Evolutionary conservation across 2,113 vertebrate species (phyloP), one percentile per base, ranked within the genome.

Genomic region (Myanophis thanlyinensis): DNA sequence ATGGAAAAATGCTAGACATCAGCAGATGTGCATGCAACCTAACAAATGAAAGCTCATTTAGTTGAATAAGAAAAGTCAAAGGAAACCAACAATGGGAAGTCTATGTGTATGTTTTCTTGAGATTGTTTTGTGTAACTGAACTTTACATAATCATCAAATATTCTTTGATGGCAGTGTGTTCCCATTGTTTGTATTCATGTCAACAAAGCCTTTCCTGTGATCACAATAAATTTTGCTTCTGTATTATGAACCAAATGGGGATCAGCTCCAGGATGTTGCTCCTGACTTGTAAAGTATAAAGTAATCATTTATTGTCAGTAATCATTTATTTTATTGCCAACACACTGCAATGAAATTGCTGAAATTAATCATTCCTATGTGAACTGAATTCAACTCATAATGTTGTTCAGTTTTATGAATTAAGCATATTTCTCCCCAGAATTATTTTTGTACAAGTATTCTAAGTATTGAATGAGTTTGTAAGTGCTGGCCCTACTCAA

Each of bases 1-100:
- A 27, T 44, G 92, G 86, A 93, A 96, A 93, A 11, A 92, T 89
- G 94, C 89, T 93, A 1, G 92, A 91, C 23, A 59, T 44, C 92
- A 48, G 89, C 2, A 96, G 85, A 95, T 56, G 53, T 88, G 56
- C 88, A 93, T 56, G 92, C 89, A 91, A 93, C 90, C 80, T 73
- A 93, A 86, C 48, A 59, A 92, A 47, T 89, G 35, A 87, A 87
- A 62, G 25, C 30, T 44, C 92, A 91, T 13, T 84, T 56, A 53
- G 47, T 22, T 92, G 46, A 93, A 88, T 47, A 85, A 93, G 80
- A 87, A 91, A 93, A 54, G 47, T 9, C 80, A 91, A 40, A 91
- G 8, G 44, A 89, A 94, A 51, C 40, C 73, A 25, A 44, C 90
- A 89, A 96, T 94, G 89, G 46, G 0, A 89, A 85, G 91, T 90